Evolutionary conservation across 1,140 invertebrate species (phyloP), one percentile per base, ranked within the genome.

Genomic region (Zaprionus davidi): DNA sequence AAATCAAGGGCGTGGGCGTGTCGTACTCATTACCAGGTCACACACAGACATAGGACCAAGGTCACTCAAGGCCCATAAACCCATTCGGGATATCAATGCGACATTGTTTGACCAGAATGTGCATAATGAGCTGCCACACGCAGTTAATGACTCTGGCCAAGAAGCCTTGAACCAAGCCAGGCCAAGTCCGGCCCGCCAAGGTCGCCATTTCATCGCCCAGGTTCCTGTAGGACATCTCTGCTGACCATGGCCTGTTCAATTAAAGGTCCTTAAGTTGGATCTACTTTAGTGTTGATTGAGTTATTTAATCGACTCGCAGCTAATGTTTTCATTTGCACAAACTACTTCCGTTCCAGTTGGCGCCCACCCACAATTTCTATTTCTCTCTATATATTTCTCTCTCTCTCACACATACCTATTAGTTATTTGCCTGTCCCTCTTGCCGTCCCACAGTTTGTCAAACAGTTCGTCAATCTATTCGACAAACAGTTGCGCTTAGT

Each of bases 51-150:
- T 22, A 26, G 41, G 22, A 59, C 22, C 56, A 88, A 84, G 84
- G 84, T 73, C 84, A 46, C 44, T 69, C 65, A 78, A 68, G 59
- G 83, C 68, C 58, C 84, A 80, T 88, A 87, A 88, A 56, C 17
- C 65, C 71, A 74, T 69, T 67, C 56, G 36, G 20, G 2, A 67
- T 62, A 87, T 87, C 83, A 86, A 87, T 86, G 77, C 63, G 66
- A 58, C 71, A 76, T 87, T 87, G 84, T 87, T 76, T 60, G 55
- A 57, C 81, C 65, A 84, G 46, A 22, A 81, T 91, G 84, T 76
- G 70, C 76, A 91, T 91, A 91, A 91, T 91, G 90, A 91, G 91
- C 81, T 91, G 87, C 88, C 87, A 91, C 87, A 91, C 87, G 90
- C 87, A 91, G 88, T 91, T 91, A 91, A 91, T 91, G 81, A 71